phyloP scores from a whole-genome alignment of 2,888 invertebrate genomes.

The Onchidella celtica region DNA sequence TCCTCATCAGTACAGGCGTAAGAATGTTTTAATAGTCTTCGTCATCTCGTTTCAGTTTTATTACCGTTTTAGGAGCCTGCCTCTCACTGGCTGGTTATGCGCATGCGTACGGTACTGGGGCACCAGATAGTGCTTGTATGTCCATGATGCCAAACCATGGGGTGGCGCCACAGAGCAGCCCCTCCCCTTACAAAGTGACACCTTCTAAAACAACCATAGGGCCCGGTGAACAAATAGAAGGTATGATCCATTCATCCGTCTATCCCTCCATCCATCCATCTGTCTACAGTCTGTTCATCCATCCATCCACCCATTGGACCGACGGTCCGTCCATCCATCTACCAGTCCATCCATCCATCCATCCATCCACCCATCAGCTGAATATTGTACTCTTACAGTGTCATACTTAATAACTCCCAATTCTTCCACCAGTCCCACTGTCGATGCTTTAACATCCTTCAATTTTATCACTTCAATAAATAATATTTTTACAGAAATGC shows the following conservation, averaged over 20 bases:
- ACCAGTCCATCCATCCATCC: too few species aligned
- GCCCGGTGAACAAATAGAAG: slow-evolving; percentile 23
- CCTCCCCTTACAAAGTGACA: slow-evolving; percentile 18
- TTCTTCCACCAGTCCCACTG: too few species aligned
- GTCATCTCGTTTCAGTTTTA: not conserved
- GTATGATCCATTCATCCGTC: slow-evolving; percentile 8
- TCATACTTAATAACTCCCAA: too few species aligned
- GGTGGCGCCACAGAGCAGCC: not conserved
- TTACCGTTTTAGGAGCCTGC: not conserved
- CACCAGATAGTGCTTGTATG: slow-evolving; percentile 20
- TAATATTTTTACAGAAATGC: too few species aligned
- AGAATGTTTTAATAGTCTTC: not conserved
- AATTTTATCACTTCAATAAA: too few species aligned
- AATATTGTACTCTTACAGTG: too few species aligned
- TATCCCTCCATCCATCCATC: not conserved
- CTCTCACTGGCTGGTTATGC: not conserved
- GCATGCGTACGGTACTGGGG: slow-evolving; percentile 4
- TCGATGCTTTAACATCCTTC: too few species aligned
- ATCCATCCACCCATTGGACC: too few species aligned
- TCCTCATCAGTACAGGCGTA: too few species aligned
- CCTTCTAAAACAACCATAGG: slow-evolving; percentile 10
- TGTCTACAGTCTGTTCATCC: not conserved
- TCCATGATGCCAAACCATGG: slow-evolving; percentile 27
- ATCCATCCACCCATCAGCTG: too few species aligned
- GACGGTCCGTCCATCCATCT: too few species aligned